phyloP scores from a whole-genome alignment of 2,797 vertebrate genomes.

The Nyctibius grandis region DNA sequence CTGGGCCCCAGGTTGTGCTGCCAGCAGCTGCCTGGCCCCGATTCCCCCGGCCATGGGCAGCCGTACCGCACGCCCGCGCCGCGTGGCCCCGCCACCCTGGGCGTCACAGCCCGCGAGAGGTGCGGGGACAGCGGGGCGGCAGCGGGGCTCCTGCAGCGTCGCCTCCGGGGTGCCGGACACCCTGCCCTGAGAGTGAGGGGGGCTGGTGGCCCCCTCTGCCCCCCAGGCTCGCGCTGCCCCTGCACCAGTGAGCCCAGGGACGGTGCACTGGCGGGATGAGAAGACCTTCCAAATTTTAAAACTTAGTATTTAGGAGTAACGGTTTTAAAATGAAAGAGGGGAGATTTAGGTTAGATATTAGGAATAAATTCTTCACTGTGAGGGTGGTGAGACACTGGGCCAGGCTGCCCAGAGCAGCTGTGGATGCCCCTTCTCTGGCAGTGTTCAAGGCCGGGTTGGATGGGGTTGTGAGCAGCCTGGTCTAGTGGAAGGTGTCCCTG shows the following conservation, averaged over 20 bases:
- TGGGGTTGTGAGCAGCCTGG: too few relatives aligned
- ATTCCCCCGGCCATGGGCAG: accelerated
- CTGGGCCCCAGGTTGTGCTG: background rate
- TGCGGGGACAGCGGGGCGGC: background rate
- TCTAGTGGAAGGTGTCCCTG: too few relatives aligned
- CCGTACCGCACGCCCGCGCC: background rate
- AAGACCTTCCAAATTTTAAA: background rate
- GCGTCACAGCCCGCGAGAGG: background rate
- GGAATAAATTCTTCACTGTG: too few relatives aligned
- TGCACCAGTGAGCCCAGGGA: background rate
- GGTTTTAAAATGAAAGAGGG: too few relatives aligned
- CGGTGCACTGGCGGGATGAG: background rate
- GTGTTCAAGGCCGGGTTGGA: too few relatives aligned
- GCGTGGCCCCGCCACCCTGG: background rate
- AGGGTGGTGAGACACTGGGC: too few relatives aligned
- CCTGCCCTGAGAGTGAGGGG: accelerated
- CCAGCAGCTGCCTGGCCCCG: background rate
- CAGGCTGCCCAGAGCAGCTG: too few relatives aligned
- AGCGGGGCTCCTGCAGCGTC: background rate
- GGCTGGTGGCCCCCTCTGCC: background rate
- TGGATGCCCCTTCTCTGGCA: too few relatives aligned
- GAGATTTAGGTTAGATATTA: too few relatives aligned
- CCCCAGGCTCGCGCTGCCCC: background rate
- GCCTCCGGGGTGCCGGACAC: accelerated
- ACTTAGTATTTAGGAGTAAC: background rate